Percentiles rank a stretch among this genome's conserved stretches.
phyloP scores from a whole-genome alignment of 2,797 vertebrate genomes.

The Anguilla anguilla region DNA sequence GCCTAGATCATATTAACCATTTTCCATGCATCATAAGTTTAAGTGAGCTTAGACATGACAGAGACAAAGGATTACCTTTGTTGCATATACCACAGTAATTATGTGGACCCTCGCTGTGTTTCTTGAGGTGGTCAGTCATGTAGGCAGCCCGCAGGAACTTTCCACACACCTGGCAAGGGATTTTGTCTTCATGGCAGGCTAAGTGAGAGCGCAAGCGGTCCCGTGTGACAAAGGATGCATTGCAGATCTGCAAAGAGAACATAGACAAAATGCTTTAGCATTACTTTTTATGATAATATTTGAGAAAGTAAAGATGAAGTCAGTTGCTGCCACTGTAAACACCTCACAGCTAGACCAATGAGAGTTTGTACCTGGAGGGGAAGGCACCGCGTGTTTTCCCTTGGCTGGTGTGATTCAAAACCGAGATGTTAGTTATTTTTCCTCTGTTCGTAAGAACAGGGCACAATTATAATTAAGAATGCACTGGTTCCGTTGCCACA shows the following conservation, averaged over 20 bases:
- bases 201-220: constrained; percentile 97
- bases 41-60: neutral
- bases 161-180: constrained; percentile 98
- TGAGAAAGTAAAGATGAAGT: neutral
- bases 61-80: constrained; percentile 83
- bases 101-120: constrained; percentile 97
- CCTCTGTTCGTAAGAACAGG: too few relatives aligned
- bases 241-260: constrained; percentile 84
- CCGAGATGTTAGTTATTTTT: too few relatives aligned
- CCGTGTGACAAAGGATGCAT: constrained; percentile 96
- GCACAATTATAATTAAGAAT: too few relatives aligned
- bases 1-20: neutral
- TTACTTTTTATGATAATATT: neutral
- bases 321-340: neutral
- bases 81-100: constrained; percentile 99
- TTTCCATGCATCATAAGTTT: neutral
- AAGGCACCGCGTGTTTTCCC: too few relatives aligned
- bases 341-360: too few relatives aligned
- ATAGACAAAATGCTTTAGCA: too few relatives aligned
- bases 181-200: constrained; percentile 98
- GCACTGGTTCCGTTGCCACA: too few relatives aligned
- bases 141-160: constrained; percentile 97
- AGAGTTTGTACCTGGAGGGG: too few relatives aligned
- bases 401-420: too few relatives aligned
- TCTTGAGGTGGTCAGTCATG: constrained; percentile 98